Conservation (phyloP, 1,140 invertebrate species). For the Caerostris darwini region DNA sequence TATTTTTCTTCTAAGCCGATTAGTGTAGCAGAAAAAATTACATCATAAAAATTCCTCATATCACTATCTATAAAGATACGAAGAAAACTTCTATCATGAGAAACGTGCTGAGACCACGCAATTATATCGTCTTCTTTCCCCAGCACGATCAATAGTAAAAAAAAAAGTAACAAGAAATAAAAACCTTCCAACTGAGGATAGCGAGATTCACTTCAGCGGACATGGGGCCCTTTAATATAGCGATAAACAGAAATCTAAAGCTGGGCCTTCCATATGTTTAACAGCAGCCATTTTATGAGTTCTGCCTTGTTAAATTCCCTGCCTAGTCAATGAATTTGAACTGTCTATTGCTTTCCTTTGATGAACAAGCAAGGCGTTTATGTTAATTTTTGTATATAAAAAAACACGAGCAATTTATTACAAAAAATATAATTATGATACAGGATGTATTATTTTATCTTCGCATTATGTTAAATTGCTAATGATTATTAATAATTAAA, state of each 20-base stretch:
- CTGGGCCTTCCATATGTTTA: not conserved
- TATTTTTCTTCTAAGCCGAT: not conserved
- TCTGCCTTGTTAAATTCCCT: not conserved
- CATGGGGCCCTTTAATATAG: not conserved
- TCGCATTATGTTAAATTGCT: too few relatives aligned
- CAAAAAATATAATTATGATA: too few relatives aligned
- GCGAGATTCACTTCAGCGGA: not conserved
- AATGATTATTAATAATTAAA: too few relatives aligned
- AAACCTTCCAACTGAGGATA: not conserved
- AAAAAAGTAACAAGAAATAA: too few relatives aligned
- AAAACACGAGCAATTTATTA: too few relatives aligned
- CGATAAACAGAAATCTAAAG: not conserved
- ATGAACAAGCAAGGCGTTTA: not conserved
- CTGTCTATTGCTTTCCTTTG: not conserved
- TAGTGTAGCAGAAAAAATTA: not conserved
- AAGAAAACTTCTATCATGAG: not conserved
- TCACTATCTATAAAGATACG: not conserved
- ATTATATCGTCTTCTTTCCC: not conserved
- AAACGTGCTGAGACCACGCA: constrained; percentile 19
- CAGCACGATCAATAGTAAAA: not conserved
- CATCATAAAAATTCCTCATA: constrained; percentile 8
- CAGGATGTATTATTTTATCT: too few relatives aligned
- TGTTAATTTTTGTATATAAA: too few relatives aligned
- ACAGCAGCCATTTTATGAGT: not conserved
- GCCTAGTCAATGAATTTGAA: not conserved